Percentiles rank a stretch among this genome's conserved stretches.
Conservation (phyloP, 1,140 invertebrate genomes). For the Carposina sasakii region DNA sequence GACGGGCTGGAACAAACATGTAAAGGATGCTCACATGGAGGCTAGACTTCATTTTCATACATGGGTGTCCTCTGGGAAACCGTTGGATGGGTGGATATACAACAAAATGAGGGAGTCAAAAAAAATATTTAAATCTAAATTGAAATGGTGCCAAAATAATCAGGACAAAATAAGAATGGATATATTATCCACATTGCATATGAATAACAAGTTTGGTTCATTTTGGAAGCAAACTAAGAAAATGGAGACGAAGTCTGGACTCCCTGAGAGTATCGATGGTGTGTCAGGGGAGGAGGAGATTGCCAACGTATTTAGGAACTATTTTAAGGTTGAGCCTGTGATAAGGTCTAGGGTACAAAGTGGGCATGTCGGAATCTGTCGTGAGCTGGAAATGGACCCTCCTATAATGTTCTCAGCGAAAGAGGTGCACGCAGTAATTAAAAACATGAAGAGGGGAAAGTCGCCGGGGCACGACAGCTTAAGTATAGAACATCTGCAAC, state of each 20-base stretch:
- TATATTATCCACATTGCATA: neutral
- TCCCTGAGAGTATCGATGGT: neutral
- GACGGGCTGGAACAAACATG: too few relatives aligned
- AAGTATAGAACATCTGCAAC: too few relatives aligned
- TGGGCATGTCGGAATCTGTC: too few relatives aligned
- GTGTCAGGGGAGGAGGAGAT: neutral
- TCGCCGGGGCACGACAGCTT: too few relatives aligned
- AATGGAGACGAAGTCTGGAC: neutral
- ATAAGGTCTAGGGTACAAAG: too few relatives aligned
- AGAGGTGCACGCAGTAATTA: too few relatives aligned
- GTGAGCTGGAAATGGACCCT: too few relatives aligned
- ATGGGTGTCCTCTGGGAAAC: neutral
- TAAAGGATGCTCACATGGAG: neutral
- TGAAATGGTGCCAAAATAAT: neutral
- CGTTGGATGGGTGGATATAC: neutral
- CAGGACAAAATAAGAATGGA: neutral
- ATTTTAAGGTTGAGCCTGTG: neutral
- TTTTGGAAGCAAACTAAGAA: neutral
- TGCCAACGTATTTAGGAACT: neutral
- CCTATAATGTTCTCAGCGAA: too few relatives aligned
- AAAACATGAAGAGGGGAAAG: too few relatives aligned
- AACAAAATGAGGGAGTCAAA: neutral
- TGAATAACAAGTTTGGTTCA: neutral
- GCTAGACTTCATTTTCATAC: neutral
- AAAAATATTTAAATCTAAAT: neutral